Percentiles rank a stretch among this genome's conserved stretches.
Evolutionary conservation across 2,888 invertebrate genomes (phyloP).

Genomic region (Notodonta dromedarius): DNA sequence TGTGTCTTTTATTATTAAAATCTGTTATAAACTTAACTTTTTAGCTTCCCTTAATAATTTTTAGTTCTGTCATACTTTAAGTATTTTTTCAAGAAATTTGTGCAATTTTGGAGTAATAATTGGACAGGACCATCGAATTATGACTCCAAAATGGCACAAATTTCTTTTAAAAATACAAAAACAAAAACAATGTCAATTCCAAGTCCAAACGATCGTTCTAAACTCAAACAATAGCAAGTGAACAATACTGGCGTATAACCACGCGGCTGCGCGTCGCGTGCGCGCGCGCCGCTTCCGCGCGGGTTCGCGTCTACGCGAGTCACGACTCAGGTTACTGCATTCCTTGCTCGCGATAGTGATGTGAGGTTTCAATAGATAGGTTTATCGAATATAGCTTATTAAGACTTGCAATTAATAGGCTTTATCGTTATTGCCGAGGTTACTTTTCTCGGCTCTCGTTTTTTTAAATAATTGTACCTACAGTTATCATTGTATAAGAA

Average conservation of each 20-base stretch:
- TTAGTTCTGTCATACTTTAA: too few species aligned
- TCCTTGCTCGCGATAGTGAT: constrained; percentile 13
- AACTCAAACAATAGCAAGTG: constrained; percentile 40
- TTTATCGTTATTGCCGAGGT: too few species aligned
- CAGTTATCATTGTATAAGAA: too few species aligned
- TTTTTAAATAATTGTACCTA: too few species aligned
- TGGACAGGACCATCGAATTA: too few species aligned
- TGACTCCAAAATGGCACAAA: too few species aligned
- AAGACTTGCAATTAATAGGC: background rate
- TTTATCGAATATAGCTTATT: background rate
- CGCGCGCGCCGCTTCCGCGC: constrained; percentile 12
- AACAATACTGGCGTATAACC: constrained; percentile 32
- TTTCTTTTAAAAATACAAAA: background rate
- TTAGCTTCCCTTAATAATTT: too few species aligned
- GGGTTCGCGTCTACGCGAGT: constrained; percentile 18
- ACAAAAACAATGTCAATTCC: constrained; percentile 17
- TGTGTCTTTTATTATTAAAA: too few species aligned
- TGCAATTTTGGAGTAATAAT: too few species aligned
- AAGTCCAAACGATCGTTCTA: constrained; percentile 44
- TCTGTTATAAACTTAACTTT: too few species aligned
- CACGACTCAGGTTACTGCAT: constrained; percentile 30
- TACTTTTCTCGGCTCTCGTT: too few species aligned
- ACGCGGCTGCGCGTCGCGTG: constrained; percentile 9
- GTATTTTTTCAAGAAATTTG: too few species aligned
- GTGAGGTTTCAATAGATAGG: background rate